A percentile compares a stretch with the other conserved stretches of the same genome.
Evolutionary conservation across 2,113 vertebrate genomes (phyloP).

Genomic region (Indicator indicator): DNA sequence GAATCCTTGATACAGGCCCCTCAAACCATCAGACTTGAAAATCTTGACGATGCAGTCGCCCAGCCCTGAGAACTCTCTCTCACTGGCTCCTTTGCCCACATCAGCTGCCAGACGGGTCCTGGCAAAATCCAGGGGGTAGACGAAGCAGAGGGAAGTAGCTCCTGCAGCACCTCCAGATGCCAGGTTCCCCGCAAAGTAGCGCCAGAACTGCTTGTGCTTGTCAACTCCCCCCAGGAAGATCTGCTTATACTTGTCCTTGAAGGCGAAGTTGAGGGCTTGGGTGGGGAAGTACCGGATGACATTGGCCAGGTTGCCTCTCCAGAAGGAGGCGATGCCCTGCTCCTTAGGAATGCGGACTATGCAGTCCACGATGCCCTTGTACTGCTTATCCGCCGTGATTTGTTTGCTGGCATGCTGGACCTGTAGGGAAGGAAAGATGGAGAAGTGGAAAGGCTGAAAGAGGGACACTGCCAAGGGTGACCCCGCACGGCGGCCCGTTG

Average conservation of each 20-base stretch:
- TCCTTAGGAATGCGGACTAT: conserved; percentile 95
- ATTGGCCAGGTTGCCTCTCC: conserved; percentile 98
- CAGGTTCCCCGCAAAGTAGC: conserved; percentile 96
- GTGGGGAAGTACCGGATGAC: conserved; percentile 99
- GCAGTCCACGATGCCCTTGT: conserved; percentile 98
- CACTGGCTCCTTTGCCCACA: conserved; percentile 86
- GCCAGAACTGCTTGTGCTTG: conserved; percentile 98
- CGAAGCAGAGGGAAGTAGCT: conserved; percentile 97
- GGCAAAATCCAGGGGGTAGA: conserved; percentile 98
- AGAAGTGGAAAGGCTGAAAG: not conserved
- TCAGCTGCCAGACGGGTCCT: conserved; percentile 96
- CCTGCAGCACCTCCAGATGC: conserved; percentile 95
- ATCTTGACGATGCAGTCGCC: conserved; percentile 92
- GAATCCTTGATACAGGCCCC: conserved; percentile 94
- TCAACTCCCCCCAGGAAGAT: conserved; percentile 98
- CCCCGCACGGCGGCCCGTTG: not conserved
- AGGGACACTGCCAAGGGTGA: not conserved
- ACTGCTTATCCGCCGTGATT: conserved; percentile 91
- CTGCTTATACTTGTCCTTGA: conserved; percentile 99
- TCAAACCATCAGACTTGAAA: conserved; percentile 91
- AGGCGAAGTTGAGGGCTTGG: conserved; percentile 99
- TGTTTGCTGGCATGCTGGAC: conserved; percentile 99
- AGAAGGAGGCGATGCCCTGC: conserved; percentile 95
- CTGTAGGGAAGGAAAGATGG: conserved; percentile 56
- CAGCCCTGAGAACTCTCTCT: conserved; percentile 93